These are phyloP conservation scores for Cepaea hortensis DNA, from an alignment of 2,888 invertebrate genomes.

Conservation along the genomic window DNA sequence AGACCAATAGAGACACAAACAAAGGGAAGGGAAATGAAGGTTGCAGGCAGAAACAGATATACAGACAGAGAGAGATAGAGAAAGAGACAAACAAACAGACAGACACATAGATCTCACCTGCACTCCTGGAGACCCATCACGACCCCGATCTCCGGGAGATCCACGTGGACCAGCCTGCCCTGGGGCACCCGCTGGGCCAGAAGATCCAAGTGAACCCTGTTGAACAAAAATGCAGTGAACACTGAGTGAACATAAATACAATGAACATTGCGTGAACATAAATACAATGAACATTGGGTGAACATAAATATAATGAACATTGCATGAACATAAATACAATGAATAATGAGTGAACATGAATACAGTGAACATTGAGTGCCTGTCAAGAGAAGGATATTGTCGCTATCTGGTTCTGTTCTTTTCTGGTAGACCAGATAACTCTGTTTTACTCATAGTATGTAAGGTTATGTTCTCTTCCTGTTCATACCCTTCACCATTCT, in stretches of 20 bases:
- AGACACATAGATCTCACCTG: slow-evolving; percentile 54
- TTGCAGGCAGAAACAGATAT: not conserved
- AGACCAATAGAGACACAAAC: not conserved
- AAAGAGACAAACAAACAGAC: not conserved
- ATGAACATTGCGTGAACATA: not conserved
- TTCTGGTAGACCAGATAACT: too few relatives aligned
- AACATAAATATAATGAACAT: not conserved
- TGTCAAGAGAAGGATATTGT: too few relatives aligned
- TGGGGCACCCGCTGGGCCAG: slow-evolving; percentile 55
- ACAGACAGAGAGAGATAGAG: not conserved
- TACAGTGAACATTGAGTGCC: too few relatives aligned
- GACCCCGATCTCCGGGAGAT: slow-evolving; percentile 64
- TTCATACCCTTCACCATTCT: too few relatives aligned
- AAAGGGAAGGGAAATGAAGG: not conserved
- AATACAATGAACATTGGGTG: not conserved
- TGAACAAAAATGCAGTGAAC: not conserved
- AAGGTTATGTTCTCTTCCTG: too few relatives aligned
- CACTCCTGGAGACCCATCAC: slow-evolving; percentile 63
- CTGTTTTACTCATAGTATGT: too few relatives aligned
- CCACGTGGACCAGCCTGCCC: slow-evolving; percentile 61
- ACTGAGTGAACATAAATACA: not conserved
- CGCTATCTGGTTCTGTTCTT: too few relatives aligned
- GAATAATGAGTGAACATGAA: not conserved
- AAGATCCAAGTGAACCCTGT: slow-evolving; percentile 56
- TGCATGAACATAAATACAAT: not conserved